These are phyloP conservation scores for Cochlearius cochlearius DNA, from an alignment of 2,113 vertebrate genomes.

Conservation along the genomic window DNA sequence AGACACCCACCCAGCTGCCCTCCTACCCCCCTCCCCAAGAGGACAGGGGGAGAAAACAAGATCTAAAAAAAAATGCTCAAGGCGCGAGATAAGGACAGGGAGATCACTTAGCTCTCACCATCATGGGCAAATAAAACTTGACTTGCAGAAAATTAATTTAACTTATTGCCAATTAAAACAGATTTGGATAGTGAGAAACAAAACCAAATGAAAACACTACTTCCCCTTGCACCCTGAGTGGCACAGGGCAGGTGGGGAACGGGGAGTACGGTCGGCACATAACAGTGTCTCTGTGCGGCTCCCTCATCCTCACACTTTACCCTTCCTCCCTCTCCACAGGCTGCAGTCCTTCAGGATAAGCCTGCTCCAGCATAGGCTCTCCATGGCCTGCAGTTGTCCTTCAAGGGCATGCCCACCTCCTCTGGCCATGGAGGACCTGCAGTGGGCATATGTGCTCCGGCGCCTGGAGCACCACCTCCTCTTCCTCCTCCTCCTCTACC, in stretches of 20 bases:
- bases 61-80: neutral
- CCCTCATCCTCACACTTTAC: neutral
- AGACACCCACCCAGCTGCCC: neutral
- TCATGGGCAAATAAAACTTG: neutral
- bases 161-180: neutral
- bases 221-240: fast-evolving
- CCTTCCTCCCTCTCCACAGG: neutral
- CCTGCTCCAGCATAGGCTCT: neutral
- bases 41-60: neutral
- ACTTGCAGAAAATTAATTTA: neutral
- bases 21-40: neutral
- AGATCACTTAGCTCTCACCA: neutral
- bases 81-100: neutral
- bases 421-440: no score
- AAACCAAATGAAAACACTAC: neutral
- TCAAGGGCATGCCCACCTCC: neutral
- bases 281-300: neutral
- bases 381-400: neutral
- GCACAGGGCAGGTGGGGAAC: neutral
- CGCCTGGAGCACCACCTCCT: neutral
- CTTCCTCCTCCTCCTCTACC: neutral
- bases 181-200: neutral
- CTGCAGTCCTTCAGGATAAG: neutral
- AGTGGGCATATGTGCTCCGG: neutral
- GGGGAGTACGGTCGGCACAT: fast-evolving